phyloP scores from a whole-genome alignment of 1,140 invertebrate genomes.

The Drosophila baimaii region DNA sequence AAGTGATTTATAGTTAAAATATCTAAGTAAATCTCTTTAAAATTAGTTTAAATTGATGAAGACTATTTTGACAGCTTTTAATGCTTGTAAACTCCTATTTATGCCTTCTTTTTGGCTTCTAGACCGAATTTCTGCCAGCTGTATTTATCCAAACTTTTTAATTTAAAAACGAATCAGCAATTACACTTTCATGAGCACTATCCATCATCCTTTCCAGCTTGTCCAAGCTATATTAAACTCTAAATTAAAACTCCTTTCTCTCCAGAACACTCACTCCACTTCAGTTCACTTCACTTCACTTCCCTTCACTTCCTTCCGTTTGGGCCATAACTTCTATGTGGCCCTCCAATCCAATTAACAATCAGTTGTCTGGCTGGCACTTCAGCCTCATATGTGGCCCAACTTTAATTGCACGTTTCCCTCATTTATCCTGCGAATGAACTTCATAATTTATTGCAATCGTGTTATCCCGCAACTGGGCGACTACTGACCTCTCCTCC shows the following conservation, averaged over 20 bases:
- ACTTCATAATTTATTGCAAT: conserved; percentile 78
- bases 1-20: too few species aligned
- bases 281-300: conserved; percentile 1
- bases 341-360: conserved; percentile 46
- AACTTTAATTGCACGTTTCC: conserved; percentile 76
- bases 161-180: background rate
- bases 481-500: conserved; percentile 2
- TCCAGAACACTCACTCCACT: background rate
- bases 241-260: conserved; percentile 8
- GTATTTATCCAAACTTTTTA: conserved; percentile 9
- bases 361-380: conserved; percentile 44
- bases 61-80: background rate
- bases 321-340: conserved; percentile 36
- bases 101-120: background rate
- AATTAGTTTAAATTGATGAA: too few species aligned
- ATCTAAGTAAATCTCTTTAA: background rate
- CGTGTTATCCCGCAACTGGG: conserved; percentile 54
- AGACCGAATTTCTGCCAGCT: background rate
- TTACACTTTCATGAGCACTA: background rate
- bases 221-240: conserved; percentile 4
- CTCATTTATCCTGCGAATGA: conserved; percentile 64
- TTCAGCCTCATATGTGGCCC: conserved; percentile 71
- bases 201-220: conserved; percentile 5
- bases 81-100: background rate
- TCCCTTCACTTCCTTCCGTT: conserved; percentile 10